Base-by-base conservation (phyloP, 2,888 invertebrate genomes). In the Chorisops tibialis region DNA sequence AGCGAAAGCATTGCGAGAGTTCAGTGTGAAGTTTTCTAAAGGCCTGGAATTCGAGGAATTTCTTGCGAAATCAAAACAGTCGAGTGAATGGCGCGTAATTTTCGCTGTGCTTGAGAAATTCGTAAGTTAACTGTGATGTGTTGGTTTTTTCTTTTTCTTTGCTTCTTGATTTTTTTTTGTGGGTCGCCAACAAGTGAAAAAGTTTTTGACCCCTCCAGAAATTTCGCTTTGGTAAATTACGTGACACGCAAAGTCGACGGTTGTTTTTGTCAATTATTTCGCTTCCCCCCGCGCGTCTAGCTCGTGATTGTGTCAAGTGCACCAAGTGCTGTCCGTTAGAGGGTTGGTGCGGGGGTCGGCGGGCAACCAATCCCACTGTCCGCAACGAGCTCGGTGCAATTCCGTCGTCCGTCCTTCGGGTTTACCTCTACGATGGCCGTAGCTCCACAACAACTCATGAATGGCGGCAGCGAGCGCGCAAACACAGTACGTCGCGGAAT, bases 1-100 rank as follows among this genome's bases (percentile, higher is more conserved):
- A 43, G 7, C 21, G 4, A 24, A 41, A 35, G 30, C 56, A 24
- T n/a, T 18, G 56, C 30, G 12, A 24, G 16, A 30, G 16, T 43
- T 41, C 39, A 11, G 24, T n/a, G 22, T 41, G 22, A 41, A 43
- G 14, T 43, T 35, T 16, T 43, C 43, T 14, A 7, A 6, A 41
- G 41, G 11, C 22, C 54, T 54, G 54, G 43, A 45, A 45, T 30
- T 16, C 30, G 30, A 43, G 56, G 56, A 56, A 56, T 56, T 56
- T 56, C 56, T 24, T 21, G 48, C 21, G 30, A 45, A 14, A 50
- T 30, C 24, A 30, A 56, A 30, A 30, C 7, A 30, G 30, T 30
- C 43, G 45, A 30, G n/a, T 19, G 43, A 56, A 30, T 56, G 56
- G 56, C 56, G 56, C 56, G 56, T 43, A 56, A 45, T 56, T 56